Conservation (phyloP, 2,797 vertebrate species). For the Enteromius unitaeniatus region DNA sequence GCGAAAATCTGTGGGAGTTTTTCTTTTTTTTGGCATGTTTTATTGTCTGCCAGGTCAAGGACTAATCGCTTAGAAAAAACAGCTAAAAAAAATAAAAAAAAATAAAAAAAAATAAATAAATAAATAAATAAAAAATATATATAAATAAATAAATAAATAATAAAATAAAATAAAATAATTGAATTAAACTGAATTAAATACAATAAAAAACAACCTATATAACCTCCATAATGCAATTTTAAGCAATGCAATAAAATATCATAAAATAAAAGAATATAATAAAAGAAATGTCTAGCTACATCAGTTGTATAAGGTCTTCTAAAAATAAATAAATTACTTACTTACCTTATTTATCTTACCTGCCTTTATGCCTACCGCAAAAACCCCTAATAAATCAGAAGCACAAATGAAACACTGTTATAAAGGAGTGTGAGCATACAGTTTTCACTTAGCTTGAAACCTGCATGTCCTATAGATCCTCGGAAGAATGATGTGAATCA, state of each 20-base stretch:
- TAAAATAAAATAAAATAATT: too few relatives aligned
- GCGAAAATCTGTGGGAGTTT: conserved; percentile 1
- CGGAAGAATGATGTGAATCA: neutral
- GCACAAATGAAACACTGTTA: neutral
- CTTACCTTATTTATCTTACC: neutral
- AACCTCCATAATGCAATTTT: neutral
- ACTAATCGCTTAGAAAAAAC: neutral
- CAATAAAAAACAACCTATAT: too few relatives aligned
- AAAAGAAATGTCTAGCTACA: neutral
- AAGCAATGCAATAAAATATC: neutral
- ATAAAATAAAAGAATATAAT: neutral
- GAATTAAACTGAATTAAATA: too few relatives aligned
- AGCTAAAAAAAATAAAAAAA: neutral
- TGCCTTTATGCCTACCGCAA: neutral
- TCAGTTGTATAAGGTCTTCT: neutral
- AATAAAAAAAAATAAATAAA: neutral
- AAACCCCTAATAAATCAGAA: neutral
- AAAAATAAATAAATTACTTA: neutral
- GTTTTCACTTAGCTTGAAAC: neutral
- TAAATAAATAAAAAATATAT: too few relatives aligned
- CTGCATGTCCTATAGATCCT: conserved; percentile 3
- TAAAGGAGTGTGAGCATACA: neutral
- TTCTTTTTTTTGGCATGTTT: neutral
- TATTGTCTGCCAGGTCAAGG: neutral
- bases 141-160: too few relatives aligned